Evolutionary conservation across 2,113 vertebrate species (phyloP).

Genomic region (Urocitellus parryii): DNA sequence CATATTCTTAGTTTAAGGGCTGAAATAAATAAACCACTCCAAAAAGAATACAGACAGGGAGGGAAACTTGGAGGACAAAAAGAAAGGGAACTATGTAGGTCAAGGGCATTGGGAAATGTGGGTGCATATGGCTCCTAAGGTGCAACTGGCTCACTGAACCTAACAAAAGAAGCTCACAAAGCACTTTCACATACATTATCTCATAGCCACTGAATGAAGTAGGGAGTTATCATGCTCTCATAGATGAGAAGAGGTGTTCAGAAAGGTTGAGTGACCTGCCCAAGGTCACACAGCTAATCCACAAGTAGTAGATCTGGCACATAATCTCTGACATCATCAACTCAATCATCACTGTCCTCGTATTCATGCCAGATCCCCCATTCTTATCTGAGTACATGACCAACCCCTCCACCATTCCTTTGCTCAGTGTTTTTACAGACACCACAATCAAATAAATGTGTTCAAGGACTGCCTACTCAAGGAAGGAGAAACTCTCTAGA

Average conservation of each 20-base stretch:
- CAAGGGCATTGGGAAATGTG: not conserved
- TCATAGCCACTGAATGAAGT: not conserved
- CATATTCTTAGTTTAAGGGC: not conserved
- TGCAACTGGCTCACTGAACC: not conserved
- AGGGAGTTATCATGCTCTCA: not conserved
- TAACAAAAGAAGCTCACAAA: not conserved
- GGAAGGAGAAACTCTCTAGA: not conserved
- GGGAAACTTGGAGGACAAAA: not conserved
- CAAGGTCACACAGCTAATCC: not conserved
- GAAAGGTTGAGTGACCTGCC: not conserved
- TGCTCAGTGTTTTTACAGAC: not conserved
- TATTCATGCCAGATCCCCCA: no score
- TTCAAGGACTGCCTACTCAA: not conserved
- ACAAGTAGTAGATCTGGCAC: not conserved
- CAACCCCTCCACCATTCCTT: not conserved
- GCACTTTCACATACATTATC: not conserved
- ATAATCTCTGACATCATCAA: rapidly evolving
- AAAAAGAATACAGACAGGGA: not conserved
- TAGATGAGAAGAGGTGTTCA: not conserved
- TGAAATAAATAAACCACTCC: slow-evolving; percentile 45
- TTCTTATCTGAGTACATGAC: not conserved
- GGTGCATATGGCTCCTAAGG: rapidly evolving
- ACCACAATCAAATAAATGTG: not conserved
- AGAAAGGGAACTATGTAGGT: not conserved
- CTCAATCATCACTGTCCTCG: rapidly evolving